Evolutionary conservation across 1,140 invertebrate species (phyloP), one percentile per base, ranked within the genome.

Genomic region (Oppia nitens): DNA sequence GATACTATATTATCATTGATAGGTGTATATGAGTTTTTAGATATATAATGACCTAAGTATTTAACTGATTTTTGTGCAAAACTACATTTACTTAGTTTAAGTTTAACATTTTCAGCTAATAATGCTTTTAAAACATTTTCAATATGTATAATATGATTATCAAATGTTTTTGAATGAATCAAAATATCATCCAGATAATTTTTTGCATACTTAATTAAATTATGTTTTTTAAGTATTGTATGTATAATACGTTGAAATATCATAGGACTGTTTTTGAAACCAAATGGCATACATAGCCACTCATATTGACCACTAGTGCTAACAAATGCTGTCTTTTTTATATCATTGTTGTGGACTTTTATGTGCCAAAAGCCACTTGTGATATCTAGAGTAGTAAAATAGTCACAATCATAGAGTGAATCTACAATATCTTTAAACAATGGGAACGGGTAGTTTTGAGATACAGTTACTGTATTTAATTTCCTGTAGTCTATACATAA

Each of bases 391-490:
- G 69, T 68, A 1, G 67, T 65, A 57, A 76, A 78, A 26, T 69
- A 68, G 12, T 57, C 68, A 2, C 65, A 65, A 48, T 59, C 28
- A 68, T 60, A 2, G 78, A 65, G 60, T 9, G 28, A 11, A 28
- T 50, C 51, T 2, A 56, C 9, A 12, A 65, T 64, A 26, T 75
- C 73, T 9, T 75, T 69, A 24, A 77, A 73, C 3, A 66, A 45
- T 0, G 74, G 76, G 1, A 79, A 58, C 64, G 78, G 77, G 64
- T 71, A 79, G 47, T 62, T 66, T 63, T 79, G 75, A 49, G 66
- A 63, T 0, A 67, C 66, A 0, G 70, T 76, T 0, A 55, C 66
- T 55, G 17, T 3, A 64, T 79, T 78, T 20, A 79, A 54, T 21
- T 56, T 47, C 21, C 75, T 47, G 62, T 68, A 78, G 63, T 78